phyloP scores from a whole-genome alignment of 2,888 invertebrate species.

The Euphydryas editha region DNA sequence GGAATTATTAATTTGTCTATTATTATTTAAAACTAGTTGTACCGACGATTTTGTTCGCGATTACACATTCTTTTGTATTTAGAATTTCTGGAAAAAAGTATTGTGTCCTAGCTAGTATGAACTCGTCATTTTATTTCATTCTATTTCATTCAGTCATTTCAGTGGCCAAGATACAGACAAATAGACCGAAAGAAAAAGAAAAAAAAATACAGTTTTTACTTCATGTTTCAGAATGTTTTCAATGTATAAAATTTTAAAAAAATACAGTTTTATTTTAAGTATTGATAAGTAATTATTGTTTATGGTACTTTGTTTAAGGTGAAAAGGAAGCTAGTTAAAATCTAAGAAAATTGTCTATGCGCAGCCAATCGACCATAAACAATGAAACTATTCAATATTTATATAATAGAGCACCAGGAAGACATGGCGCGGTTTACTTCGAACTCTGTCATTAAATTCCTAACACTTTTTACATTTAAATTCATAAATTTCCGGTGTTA shows the following conservation, averaged over 20 bases:
- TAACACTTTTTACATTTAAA: slow-evolving; percentile 82
- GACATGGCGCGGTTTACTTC: slow-evolving; percentile 60
- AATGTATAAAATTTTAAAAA: neutral
- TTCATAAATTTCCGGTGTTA: slow-evolving; percentile 83
- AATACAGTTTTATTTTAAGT: neutral
- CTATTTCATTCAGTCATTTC: no score
- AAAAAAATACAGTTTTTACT: no score
- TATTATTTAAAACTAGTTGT: no score
- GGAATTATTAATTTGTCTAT: neutral
- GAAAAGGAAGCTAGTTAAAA: slow-evolving; percentile 45
- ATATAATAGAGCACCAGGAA: slow-evolving; percentile 66
- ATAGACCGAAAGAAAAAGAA: no score
- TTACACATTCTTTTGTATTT: no score
- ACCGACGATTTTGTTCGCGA: no score
- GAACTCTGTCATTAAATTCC: slow-evolving; percentile 79
- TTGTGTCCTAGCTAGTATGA: no score
- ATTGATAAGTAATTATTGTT: no score
- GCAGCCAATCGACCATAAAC: slow-evolving; percentile 54
- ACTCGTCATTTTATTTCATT: no score
- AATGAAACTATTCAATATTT: slow-evolving; percentile 70
- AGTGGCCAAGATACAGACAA: no score
- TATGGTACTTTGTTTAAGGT: neutral
- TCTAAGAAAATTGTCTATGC: slow-evolving; percentile 54
- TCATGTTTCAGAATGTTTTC: no score
- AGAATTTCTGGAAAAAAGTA: no score